Evolutionary conservation across 2,888 invertebrate genomes (phyloP), one percentile per base, ranked within the genome.

Genomic region (Agapostemon virescens): DNA sequence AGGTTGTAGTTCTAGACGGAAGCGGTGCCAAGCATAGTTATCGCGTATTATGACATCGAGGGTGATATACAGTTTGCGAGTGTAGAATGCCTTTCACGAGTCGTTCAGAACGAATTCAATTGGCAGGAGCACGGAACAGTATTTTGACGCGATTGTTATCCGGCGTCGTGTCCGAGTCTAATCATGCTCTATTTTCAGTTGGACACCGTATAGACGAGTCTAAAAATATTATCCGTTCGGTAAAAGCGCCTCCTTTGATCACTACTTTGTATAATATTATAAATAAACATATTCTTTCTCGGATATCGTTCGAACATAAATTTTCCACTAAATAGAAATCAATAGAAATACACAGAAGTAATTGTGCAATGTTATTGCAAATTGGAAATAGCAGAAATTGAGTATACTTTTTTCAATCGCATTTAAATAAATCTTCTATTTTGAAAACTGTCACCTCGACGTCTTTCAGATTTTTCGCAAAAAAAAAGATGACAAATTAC

Each of bases 291-390:
- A 40, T 30, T 23, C 0, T 52, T 63, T 61, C 52, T 7, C 52
- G 45, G 64, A 64, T 78, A 64, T 63, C 55, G 13, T 55, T 5
- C 26, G 17, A 17, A 17, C 7, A 30, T 7, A 6, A 0, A 45
- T 45, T 45, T 20, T 6, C 7, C 55, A 26, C 2, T 6, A 2
- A 0, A 15, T 26, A 17, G 15, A 30, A 55, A 55, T 0, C 15
- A 26, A 7, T 7, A 26, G 17, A 20, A 2, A 42, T 26, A 11
- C 15, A 7, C 4, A 26, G 17, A 20, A 2, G 36, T 26, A 11
- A 20, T 78, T 76, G 38, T 30, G 77, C 52, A 69, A 75, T 33
- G 2, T 2, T 6, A 49, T 26, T 55, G 55, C 26, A 55, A 26
- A 55, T 26, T 6, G 17, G 15, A 2, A 13, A 15, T 11, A 11